Evolutionary conservation across 2,797 vertebrate species (phyloP).

Genomic region (Morus bassanus): DNA sequence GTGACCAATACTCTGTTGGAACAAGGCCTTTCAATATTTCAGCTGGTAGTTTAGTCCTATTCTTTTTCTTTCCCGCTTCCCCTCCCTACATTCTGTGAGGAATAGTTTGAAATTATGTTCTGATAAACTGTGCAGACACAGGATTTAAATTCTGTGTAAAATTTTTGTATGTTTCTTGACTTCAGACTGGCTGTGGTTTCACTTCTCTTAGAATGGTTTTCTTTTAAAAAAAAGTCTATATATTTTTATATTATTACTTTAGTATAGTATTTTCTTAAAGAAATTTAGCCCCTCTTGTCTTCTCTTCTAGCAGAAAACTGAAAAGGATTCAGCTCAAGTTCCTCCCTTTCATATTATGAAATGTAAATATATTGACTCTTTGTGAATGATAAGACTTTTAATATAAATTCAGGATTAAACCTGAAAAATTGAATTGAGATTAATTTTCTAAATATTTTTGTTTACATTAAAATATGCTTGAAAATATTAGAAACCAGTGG

Average conservation of each 20-base stretch:
- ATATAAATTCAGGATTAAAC: not conserved
- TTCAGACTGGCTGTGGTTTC: not conserved
- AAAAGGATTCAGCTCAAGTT: not conserved
- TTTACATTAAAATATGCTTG: not conserved
- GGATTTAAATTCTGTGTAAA: not conserved
- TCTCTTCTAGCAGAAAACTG: not conserved
- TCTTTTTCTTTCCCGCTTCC: not conserved
- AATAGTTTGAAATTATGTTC: not conserved
- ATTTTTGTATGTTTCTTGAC: not conserved
- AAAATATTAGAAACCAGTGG: not conserved
- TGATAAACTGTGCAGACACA: not conserved
- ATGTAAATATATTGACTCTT: accelerated
- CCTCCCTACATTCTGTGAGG: not conserved
- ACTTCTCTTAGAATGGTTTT: not conserved
- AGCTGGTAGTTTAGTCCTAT: not conserved
- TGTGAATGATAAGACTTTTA: not conserved
- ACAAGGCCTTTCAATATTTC: not conserved
- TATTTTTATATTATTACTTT: not conserved
- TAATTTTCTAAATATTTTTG: not conserved
- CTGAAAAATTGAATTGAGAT: not conserved
- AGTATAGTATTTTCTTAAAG: not conserved
- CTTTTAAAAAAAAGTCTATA: not conserved
- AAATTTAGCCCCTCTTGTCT: not conserved
- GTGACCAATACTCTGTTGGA: not conserved
- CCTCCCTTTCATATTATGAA: not conserved